Percentiles rank a stretch among this genome's conserved stretches.
These are phyloP conservation scores for Cantharis lateralis DNA, from an alignment of 2,888 invertebrate genomes.

Conservation along the genomic window DNA sequence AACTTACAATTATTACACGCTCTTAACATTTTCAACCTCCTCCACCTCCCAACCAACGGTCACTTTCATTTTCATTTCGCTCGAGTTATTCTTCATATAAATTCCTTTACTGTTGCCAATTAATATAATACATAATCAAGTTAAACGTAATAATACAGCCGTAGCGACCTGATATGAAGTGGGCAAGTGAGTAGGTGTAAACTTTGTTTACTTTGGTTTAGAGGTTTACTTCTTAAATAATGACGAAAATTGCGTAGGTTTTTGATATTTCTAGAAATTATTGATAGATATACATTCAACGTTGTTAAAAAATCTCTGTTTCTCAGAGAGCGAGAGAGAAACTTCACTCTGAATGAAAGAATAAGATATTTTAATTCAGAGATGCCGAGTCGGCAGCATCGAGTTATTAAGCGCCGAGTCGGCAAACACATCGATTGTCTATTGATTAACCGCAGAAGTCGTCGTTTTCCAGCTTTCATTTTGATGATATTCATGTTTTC, in stretches of 20 bases:
- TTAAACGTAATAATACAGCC: neutral
- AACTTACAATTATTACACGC: neutral
- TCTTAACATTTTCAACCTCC: neutral
- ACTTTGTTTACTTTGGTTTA: neutral
- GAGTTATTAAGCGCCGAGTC: no score
- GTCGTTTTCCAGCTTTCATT: no score
- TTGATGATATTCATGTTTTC: no score
- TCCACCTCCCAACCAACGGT: neutral
- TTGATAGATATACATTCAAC: no score
- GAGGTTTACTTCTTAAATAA: neutral
- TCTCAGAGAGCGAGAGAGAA: no score
- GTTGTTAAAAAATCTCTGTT: no score
- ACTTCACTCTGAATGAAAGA: no score
- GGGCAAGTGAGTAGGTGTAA: neutral
- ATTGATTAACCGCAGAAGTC: no score
- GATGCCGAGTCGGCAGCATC: no score
- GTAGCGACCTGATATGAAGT: neutral
- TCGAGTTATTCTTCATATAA: neutral
- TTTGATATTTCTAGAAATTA: neutral
- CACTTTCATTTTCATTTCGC: neutral
- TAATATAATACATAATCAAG: neutral
- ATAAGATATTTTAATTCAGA: no score
- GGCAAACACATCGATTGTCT: no score
- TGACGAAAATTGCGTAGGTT: neutral
- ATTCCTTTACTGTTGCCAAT: neutral